Evolutionary conservation across 35 echinoderm and acorn worm species (phyloP).

Genomic region (Lytechinus variegatus): DNA sequence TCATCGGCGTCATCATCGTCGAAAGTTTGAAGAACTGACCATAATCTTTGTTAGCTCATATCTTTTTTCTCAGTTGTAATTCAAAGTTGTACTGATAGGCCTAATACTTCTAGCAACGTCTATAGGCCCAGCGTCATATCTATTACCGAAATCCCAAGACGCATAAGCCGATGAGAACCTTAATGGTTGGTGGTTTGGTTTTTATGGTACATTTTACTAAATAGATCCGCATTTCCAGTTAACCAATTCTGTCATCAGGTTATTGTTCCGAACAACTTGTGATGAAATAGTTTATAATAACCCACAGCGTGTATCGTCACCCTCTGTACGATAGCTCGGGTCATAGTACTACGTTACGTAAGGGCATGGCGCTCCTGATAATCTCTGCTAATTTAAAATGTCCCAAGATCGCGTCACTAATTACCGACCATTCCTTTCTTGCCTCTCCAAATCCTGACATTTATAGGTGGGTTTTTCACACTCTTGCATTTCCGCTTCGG

Average conservation of each 20-base stretch:
- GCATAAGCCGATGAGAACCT: neutral
- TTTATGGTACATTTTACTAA: neutral
- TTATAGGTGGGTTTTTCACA: conserved; percentile 51
- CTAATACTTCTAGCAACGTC: no score
- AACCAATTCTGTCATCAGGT: neutral
- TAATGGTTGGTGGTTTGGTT: neutral
- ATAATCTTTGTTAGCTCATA: no score
- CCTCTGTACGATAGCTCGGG: neutral
- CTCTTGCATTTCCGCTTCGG: neutral
- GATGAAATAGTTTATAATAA: neutral
- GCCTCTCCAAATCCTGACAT: neutral
- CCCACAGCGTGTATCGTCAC: neutral
- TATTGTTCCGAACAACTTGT: neutral
- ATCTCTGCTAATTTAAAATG: conserved; percentile 30
- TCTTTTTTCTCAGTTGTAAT: no score
- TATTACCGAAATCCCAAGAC: neutral
- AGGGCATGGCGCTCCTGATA: conserved; percentile 21
- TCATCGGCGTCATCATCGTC: no score
- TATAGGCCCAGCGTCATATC: no score
- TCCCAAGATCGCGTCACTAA: neutral
- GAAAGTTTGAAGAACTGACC: no score
- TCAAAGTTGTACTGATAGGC: no score
- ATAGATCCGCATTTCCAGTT: neutral
- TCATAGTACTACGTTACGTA: conserved; percentile 39
- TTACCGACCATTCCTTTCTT: neutral